These are phyloP conservation scores for Brevimyrus niger DNA, from an alignment of 2,113 vertebrate species.

Conservation along the genomic window DNA sequence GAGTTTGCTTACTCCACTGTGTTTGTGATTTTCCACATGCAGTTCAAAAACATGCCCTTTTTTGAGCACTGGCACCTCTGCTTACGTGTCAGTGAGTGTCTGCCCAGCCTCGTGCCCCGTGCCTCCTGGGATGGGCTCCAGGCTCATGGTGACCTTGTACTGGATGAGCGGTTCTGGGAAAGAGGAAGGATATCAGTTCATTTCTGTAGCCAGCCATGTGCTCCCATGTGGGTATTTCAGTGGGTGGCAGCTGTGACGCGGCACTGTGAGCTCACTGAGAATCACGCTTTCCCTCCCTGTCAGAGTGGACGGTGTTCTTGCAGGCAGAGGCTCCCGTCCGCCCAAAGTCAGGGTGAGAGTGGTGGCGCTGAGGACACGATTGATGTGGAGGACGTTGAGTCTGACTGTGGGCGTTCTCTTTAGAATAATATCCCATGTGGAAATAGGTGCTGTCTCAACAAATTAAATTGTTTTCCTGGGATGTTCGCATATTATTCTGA, in stretches of 20 bases:
- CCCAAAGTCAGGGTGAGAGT: background rate
- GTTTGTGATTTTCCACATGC: background rate
- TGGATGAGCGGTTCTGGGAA: background rate
- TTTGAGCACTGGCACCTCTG: background rate
- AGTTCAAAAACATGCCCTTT: background rate
- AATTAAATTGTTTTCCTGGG: background rate
- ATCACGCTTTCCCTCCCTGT: background rate
- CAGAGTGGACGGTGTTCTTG: background rate
- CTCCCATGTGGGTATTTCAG: background rate
- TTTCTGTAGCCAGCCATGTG: background rate
- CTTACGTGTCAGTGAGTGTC: background rate
- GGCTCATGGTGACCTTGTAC: background rate
- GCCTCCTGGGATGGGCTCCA: background rate
- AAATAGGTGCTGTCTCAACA: background rate
- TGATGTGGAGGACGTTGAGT: background rate
- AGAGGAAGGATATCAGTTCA: background rate
- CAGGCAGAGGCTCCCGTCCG: background rate
- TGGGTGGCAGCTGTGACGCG: background rate
- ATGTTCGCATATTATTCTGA: background rate
- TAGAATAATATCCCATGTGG: background rate
- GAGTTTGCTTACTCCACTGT: background rate
- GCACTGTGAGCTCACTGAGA: background rate
- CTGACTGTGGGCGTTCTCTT: background rate
- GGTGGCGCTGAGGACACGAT: background rate
- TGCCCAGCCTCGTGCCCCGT: background rate